phyloP scores from a whole-genome alignment of 2,113 vertebrate genomes.

The Hippocampus guttulatus region DNA sequence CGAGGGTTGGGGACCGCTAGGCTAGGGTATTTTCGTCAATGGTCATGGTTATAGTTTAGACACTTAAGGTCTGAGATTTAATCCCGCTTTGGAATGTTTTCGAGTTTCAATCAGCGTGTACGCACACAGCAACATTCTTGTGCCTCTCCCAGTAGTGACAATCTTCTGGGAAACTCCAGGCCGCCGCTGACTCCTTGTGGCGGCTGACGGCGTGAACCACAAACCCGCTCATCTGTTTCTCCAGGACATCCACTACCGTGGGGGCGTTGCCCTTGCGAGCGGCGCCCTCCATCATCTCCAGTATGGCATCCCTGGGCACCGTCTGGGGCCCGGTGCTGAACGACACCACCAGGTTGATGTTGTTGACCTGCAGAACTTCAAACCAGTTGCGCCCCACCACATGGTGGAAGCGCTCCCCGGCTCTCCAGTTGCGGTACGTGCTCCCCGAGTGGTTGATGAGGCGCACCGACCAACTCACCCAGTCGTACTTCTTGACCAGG shows the following conservation, averaged over 20 bases:
- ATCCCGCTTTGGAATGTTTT: neutral
- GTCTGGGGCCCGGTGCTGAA: constrained; percentile 59
- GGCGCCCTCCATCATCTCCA: constrained; percentile 63
- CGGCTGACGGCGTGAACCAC: constrained; percentile 71
- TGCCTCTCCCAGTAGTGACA: constrained; percentile 76
- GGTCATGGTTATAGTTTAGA: too few relatives aligned
- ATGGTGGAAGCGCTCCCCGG: constrained; percentile 69
- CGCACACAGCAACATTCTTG: constrained; percentile 70
- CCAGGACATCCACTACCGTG: constrained; percentile 58
- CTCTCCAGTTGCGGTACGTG: constrained; percentile 65
- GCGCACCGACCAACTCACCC: constrained; percentile 75
- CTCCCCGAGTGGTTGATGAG: constrained; percentile 66
- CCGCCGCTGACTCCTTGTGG: constrained; percentile 66
- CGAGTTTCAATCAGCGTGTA: constrained; percentile 63
- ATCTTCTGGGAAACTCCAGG: constrained; percentile 70
- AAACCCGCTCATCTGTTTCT: constrained; percentile 60
- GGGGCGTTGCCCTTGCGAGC: constrained; percentile 59
- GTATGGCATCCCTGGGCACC: constrained; percentile 57
- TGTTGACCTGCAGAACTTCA: constrained; percentile 63
- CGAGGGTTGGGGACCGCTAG: too few relatives aligned
- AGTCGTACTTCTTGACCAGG: constrained; percentile 72
- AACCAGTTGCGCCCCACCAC: constrained; percentile 66
- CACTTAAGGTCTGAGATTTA: too few relatives aligned
- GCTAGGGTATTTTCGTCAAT: too few relatives aligned
- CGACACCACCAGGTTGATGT: constrained; percentile 69